Evolutionary conservation across 2,797 vertebrate genomes (phyloP), one percentile per base, ranked within the genome.

Genomic region (Bradypodion ventrale): DNA sequence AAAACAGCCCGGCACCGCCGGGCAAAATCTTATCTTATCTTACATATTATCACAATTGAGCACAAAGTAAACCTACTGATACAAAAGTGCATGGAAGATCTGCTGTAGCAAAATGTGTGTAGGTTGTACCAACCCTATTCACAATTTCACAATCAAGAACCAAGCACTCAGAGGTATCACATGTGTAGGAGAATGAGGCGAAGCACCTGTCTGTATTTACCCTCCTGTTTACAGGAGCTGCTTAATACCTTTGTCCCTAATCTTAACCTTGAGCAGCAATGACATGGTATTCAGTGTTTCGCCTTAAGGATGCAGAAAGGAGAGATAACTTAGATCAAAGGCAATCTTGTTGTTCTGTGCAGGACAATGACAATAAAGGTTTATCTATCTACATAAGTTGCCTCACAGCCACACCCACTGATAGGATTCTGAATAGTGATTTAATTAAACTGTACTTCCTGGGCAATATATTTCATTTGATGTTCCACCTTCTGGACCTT

Each of bases 401-500:
- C 15, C 42, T 78, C n/a, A 37, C 10, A 5, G 16, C 19, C 27
- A 8, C 23, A 79, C 42, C 40, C 32, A 83, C 49, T 49, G 21
- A 78, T 60, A 63, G 13, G 15, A 5, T 3, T 79, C 74, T 75
- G 49, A 25, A 62, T 65, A 0, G 0, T 4, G 1, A 0, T 40
- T 46, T 49, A 44, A 32, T 32, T 69, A 19, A 44, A 15, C 35
- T 12, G 21, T 3, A 65, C 59, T 65, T 62, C 37, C 23, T 62
- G 62, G 44, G 77, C n/a, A 25, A 16, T 44, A 74, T 46, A 37
- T 29, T 9, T 59, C 4, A 4, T 9, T 44, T 16, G 7, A 9
- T 44, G 16, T 8, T 79, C 15, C 16, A 6, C 19, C 37, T 9
- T 37, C 13, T 35, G 29, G 21, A 1, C 13, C 8, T 0, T 0